These are phyloP conservation scores for Amyelois transitella DNA, from an alignment of 1,140 invertebrate genomes.

Conservation along the genomic window DNA sequence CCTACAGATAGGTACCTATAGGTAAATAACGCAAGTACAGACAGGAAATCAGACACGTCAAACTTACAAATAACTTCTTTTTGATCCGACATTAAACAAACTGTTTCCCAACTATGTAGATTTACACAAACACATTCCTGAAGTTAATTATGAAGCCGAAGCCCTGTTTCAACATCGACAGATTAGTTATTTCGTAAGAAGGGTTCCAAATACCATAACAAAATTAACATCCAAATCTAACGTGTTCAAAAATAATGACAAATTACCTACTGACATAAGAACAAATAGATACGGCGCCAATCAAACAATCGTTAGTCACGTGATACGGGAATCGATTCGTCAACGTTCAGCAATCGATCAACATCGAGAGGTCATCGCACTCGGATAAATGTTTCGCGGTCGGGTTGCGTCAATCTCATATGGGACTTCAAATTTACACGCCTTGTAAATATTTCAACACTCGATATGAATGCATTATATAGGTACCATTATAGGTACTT, in stretches of 20 bases:
- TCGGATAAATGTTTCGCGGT: constrained; percentile 47
- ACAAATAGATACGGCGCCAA: constrained; percentile 9
- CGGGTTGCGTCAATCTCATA: constrained; percentile 6
- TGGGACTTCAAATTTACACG: not conserved
- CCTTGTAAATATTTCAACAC: not conserved
- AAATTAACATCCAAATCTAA: not conserved
- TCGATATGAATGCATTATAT: not conserved
- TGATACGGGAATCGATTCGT: constrained; percentile 27
- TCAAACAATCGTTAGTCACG: constrained; percentile 20
- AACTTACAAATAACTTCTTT: too few species aligned
- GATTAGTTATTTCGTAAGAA: not conserved
- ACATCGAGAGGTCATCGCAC: constrained; percentile 32
- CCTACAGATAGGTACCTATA: too few species aligned
- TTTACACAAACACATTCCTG: too few species aligned
- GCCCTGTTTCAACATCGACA: too few species aligned
- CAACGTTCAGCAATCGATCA: constrained; percentile 31
- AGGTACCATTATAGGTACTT: not conserved
- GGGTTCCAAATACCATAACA: not conserved
- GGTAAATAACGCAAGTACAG: too few species aligned
- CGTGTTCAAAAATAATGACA: constrained; percentile 2
- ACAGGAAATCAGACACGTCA: too few species aligned
- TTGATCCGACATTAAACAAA: too few species aligned
- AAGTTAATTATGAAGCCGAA: too few species aligned
- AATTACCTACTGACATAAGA: constrained; percentile 2
- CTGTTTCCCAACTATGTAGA: too few species aligned